Percentiles rank a stretch among this genome's conserved stretches.
Conservation (phyloP, 2,888 invertebrate species). For the Syrphus vitripennis region DNA sequence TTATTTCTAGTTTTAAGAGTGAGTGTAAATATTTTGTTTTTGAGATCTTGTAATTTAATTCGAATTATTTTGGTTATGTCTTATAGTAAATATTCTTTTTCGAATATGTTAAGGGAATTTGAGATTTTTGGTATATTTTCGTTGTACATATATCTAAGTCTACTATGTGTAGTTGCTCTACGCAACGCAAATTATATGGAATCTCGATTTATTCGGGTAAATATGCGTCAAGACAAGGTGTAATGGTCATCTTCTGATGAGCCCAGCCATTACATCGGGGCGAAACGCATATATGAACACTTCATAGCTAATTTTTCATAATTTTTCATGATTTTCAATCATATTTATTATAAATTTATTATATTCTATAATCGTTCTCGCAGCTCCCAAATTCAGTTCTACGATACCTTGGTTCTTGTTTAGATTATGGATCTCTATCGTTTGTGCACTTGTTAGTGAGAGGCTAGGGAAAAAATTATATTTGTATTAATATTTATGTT, state of each 20-base stretch:
- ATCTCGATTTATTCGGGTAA: no score
- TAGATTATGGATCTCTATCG: not conserved
- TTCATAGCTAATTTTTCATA: no score
- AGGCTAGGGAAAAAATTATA: not conserved
- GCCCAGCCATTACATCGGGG: no score
- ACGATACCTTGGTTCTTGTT: not conserved
- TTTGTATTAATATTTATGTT: no score
- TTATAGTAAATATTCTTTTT: not conserved
- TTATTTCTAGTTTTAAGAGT: constrained; percentile 16
- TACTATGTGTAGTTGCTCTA: no score
- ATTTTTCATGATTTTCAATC: no score
- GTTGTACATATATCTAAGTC: not conserved
- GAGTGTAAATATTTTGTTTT: not conserved
- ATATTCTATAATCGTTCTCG: not conserved
- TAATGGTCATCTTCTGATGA: no score
- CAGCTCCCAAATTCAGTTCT: not conserved
- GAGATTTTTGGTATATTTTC: not conserved
- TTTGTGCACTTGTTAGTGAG: not conserved
- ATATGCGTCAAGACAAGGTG: no score
- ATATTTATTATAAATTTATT: not conserved
- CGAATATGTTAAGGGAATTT: not conserved
- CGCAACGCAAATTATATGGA: no score
- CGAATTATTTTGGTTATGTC: constrained; percentile 1
- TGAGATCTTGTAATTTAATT: not conserved
- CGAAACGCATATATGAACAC: no score